These are phyloP conservation scores for Melanocharis versteri DNA, from an alignment of 2,113 vertebrate species.

Conservation along the genomic window DNA sequence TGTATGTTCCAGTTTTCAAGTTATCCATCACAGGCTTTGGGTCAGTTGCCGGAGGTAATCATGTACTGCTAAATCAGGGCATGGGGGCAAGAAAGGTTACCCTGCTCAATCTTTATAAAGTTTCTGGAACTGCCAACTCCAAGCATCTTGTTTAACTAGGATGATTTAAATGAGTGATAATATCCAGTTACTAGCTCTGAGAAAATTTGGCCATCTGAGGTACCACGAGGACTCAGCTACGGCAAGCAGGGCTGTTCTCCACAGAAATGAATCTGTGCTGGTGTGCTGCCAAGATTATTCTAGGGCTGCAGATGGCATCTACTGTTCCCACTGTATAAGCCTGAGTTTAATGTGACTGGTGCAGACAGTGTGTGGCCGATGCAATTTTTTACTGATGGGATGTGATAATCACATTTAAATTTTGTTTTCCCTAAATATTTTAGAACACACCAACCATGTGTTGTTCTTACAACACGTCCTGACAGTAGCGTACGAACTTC, in stretches of 20 bases:
- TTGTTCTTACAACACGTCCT: background rate
- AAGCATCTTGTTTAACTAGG: background rate
- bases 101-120: background rate
- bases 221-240: slow-evolving; percentile 19
- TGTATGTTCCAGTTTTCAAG: background rate
- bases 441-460: background rate
- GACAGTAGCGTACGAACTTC: background rate
- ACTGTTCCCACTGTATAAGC: background rate
- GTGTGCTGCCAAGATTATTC: slow-evolving; percentile 45
- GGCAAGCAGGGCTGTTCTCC: background rate
- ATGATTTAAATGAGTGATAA: slow-evolving; percentile 11
- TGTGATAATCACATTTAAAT: background rate
- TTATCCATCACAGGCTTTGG: background rate
- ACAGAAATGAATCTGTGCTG: slow-evolving; percentile 22
- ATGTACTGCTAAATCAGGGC: background rate
- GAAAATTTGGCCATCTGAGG: slow-evolving; percentile 28
- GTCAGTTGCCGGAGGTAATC: background rate
- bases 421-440: slow-evolving; percentile 5
- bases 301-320: slow-evolving; percentile 44
- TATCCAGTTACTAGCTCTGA: slow-evolving; percentile 42
- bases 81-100: background rate
- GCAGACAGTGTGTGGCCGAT: background rate
- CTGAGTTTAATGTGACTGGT: background rate
- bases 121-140: background rate
- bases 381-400: background rate